Evolutionary conservation across 2,113 vertebrate genomes (phyloP), one percentile per base, ranked within the genome.

Genomic region (Dipodomys stephensi): DNA sequence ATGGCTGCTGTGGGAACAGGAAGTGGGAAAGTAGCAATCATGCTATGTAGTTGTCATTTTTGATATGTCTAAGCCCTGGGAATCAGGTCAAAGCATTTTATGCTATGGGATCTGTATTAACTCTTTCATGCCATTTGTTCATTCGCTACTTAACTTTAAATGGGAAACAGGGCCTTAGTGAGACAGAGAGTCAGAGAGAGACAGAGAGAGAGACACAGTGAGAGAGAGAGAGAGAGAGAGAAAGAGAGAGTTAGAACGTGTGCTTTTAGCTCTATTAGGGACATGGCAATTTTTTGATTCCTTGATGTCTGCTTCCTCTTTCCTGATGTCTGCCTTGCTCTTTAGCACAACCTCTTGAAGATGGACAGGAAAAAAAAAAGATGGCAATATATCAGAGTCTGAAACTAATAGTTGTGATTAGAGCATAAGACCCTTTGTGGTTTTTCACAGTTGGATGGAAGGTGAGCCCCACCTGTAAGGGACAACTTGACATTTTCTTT

Each of bases 81-180:
- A 78, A 65, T 67, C 28, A 73, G 72, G 35, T 83, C 15, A 71
- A 81, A 30, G 65, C 64, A 69, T 92, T 27, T 80, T 83, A 10
- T 81, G 69, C 83, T 83, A 10, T 81, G 74, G 60, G 74, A 6
- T 81, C 78, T 62, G 0, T 8, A 32, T 32, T 67, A 30, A 84
- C 27, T 81, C 83, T 64, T 74, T 64, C 19, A 79, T 44, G 88
- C 49, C 79, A 35, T 78, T 74, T 86, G 86, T 82, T 77, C 27
- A 77, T 87, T 93, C 62, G 74, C 30, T 80, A 39, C 57, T 87
- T 76, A 60, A 28, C 46, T 67, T 93, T 57, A 71, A 85, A 44
- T 64, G 39, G 71, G 78, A 96, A 53, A 78, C 22, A 86, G 73
- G n/a, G 76, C n/a, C 35, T 92, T 68, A 60, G 64, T 74, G 32